Base-by-base conservation (phyloP, 2,888 invertebrate species). In the Autographa pulchrina region DNA sequence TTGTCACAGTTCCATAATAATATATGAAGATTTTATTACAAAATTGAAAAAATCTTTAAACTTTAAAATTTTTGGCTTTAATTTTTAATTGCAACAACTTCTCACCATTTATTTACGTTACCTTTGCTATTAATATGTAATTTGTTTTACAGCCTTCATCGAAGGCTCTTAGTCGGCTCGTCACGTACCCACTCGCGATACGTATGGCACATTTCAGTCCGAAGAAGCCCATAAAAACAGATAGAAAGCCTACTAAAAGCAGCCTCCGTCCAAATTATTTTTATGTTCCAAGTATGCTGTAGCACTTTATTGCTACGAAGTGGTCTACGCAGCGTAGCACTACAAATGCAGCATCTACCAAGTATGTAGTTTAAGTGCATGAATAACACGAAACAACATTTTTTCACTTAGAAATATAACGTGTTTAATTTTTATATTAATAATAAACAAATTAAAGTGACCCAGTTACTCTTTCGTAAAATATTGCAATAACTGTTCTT, bases 181-280 rank as follows among this genome's bases (percentile, higher is more conserved):
- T 78, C 83, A 83, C 83, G 80, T 83, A 72, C 68, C 25, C 66
- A 14, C 73, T 70, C 70, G 68, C 62, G 62, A 80, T 75, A 77
- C 69, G 70, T 71, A 78, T 74, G 68, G 73, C 73, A 82, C 78
- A 78, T 84, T 78, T 78, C 65, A 72, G 65, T 58, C 63, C 62
- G 61, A 73, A 78, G 70, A 56, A 78, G 73, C 72, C 75, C 78
- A 85, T 83, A 85, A 84, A 82, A 83, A 77, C 65, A 75, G 78
- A 80, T 74, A 76, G 78, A 81, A 73, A 72, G 70, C 69, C 78
- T 64, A 75, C 72, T 83, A 79, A 84, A 84, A 82, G 66, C 70
- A 61, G 65, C 70, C 79, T 77, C 70, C 75, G 70, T 75, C 70
- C 72, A 77, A 82, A 84, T 82, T 78, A 79, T 81, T 77, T 79